Base-by-base conservation (phyloP, 92 coral and sea anemone genomes). In the Porites cylindrica region DNA sequence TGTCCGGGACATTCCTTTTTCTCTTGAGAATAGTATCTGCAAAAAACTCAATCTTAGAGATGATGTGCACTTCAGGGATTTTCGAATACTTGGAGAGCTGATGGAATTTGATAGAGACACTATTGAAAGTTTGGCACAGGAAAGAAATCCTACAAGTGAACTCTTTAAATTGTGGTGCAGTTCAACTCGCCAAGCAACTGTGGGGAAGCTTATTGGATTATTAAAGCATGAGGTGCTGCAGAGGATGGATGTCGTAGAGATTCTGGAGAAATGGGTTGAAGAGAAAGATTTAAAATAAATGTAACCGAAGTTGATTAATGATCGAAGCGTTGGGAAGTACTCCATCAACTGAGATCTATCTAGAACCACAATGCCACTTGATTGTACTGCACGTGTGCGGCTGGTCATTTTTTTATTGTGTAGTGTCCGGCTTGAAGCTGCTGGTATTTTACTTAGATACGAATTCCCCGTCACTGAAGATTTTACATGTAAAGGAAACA, bases 61-160 rank as follows among this genome's bases (percentile, higher is more conserved):
- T 69, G 68, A 56, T 6, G 7, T 56, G 18, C n/a, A 26, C 16
- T 88, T 0, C 19, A 79, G 20, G 76, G 91, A 88, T 76, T 88
- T 67, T 16, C 80, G 88, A 67, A 6, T 82, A 83, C 86, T 88
- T 38, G 88, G 88, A 5, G 91, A 88, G 14, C 76, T 66, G 66
- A 63, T 82, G 80, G 83, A 67, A 17, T 19, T 23, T 50, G 47
- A 38, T 50, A 84, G 47, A 21, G 78, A 75, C 29, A 26, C 29
- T 26, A 26, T 26, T 26, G 29, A 26, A 26, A 26, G 29, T 26
- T 26, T 26, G 29, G 29, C 29, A 26, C 91, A 82, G 72, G 75
- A 64, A 19, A 12, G 12, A 21, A 73, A 81, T 16, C 82, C 91
- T 8, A 88, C 91, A 8, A 19, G 82, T 75, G 91, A 68, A 60